These are phyloP conservation scores for Centropristis striata DNA, from an alignment of 2,113 vertebrate species.

Conservation along the genomic window DNA sequence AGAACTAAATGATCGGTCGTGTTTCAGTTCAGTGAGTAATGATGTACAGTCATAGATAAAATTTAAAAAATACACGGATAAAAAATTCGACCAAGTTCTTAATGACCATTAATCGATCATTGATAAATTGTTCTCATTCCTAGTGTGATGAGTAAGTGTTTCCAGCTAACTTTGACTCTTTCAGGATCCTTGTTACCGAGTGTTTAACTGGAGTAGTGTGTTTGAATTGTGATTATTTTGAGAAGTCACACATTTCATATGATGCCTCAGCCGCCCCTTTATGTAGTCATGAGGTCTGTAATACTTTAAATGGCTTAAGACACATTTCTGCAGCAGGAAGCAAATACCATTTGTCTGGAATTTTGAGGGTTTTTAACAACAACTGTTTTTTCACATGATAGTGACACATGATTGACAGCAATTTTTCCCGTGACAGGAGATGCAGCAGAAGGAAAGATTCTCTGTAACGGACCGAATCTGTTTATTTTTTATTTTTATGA, in stretches of 20 bases:
- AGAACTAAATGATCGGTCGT: no score
- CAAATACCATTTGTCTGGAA: conserved; percentile 38
- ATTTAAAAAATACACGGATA: no score
- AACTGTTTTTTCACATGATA: conserved; percentile 11
- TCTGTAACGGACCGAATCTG: neutral
- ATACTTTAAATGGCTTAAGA: conserved; percentile 80
- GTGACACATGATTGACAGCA: conserved; percentile 34
- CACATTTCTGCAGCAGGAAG: conserved; percentile 34
- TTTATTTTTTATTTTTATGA: conserved; percentile 13
- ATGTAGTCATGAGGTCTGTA: conserved; percentile 74
- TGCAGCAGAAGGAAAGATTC: conserved; percentile 3
- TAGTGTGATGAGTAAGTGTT: conserved; percentile 3
- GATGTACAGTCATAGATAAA: no score
- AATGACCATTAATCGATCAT: no score
- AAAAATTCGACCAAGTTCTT: no score
- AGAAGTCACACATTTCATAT: conserved; percentile 72
- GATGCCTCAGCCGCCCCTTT: conserved; percentile 63
- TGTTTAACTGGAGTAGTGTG: neutral
- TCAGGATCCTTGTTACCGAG: neutral
- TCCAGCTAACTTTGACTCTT: neutral
- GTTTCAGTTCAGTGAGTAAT: no score
- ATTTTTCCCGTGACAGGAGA: conserved; percentile 4
- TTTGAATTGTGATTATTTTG: conserved; percentile 49
- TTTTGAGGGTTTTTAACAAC: conserved; percentile 15
- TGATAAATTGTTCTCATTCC: no score